Conservation (phyloP, 2,888 invertebrate species). For the Ormyrus pomaceus region DNA sequence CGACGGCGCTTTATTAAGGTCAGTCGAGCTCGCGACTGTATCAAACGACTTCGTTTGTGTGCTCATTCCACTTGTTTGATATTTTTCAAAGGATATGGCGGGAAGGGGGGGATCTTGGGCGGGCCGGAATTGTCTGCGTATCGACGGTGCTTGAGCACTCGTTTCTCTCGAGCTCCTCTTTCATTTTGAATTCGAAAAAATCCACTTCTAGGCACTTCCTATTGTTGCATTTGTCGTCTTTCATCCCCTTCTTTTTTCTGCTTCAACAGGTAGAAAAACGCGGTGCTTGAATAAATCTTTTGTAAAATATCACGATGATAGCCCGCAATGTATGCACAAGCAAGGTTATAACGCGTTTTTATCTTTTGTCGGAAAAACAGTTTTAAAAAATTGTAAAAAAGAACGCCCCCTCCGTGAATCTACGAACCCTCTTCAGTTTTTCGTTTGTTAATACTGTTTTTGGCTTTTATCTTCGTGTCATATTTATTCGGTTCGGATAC, state of each 20-base stretch:
- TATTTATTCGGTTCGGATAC: too few species aligned
- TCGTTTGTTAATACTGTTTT: too few species aligned
- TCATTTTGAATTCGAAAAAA: slow-evolving; percentile 3
- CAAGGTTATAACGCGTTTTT: too few species aligned
- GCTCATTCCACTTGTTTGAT: slow-evolving; percentile 28
- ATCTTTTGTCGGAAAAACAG: too few species aligned
- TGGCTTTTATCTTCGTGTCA: too few species aligned
- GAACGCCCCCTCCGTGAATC: too few species aligned
- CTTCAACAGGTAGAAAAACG: slow-evolving; percentile 39
- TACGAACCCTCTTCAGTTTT: too few species aligned
- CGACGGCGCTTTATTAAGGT: slow-evolving; percentile 31
- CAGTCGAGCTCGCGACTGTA: neutral
- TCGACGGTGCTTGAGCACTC: too few species aligned
- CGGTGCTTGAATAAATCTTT: slow-evolving; percentile 22
- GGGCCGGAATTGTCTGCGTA: too few species aligned
- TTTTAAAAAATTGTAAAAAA: too few species aligned
- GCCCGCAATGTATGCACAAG: too few species aligned
- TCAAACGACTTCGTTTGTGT: neutral
- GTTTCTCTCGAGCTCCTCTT: neutral
- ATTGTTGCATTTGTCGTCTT: slow-evolving; percentile 28
- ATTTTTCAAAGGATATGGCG: slow-evolving; percentile 1
- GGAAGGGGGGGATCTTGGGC: neutral
- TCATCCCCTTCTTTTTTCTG: neutral
- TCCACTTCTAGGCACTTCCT: slow-evolving; percentile 8
- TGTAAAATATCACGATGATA: neutral